Conservation (phyloP, 2,113 vertebrate species). For the Orthochromis indermauri region DNA sequence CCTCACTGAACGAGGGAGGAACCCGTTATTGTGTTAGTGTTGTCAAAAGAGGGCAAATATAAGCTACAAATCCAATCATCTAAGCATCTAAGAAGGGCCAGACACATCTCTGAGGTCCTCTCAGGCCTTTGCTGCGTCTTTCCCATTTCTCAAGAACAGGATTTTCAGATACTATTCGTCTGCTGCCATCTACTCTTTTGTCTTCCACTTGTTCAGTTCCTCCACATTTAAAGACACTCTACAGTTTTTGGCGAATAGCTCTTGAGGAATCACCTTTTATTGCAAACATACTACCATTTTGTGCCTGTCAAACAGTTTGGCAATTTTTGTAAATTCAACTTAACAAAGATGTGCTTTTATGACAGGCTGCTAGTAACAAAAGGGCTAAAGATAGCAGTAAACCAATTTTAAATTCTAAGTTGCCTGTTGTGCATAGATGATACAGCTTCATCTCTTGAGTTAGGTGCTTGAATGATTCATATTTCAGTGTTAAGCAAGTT, state of each 20-base stretch:
- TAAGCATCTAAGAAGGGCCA: background rate
- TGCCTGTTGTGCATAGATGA: background rate
- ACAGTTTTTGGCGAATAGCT: background rate
- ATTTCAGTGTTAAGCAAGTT: background rate
- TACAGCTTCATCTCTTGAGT: background rate
- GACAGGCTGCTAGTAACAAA: background rate
- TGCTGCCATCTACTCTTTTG: background rate
- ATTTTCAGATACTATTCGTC: background rate
- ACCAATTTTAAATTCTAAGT: background rate
- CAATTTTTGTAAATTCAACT: background rate
- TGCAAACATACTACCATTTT: background rate
- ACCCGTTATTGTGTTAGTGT: background rate
- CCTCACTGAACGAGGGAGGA: background rate
- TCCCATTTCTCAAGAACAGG: background rate
- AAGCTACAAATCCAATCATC: background rate
- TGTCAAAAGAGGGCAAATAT: background rate
- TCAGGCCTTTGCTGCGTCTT: background rate
- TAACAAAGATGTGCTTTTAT: accelerated
- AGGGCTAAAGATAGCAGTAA: background rate
- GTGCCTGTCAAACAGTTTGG: background rate
- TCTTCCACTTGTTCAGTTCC: background rate
- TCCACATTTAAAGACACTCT: background rate
- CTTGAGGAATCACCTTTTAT: background rate
- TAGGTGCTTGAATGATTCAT: background rate
- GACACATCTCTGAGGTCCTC: background rate